phyloP scores from a whole-genome alignment of 2,113 vertebrate species.

The Chaetura pelagica region DNA sequence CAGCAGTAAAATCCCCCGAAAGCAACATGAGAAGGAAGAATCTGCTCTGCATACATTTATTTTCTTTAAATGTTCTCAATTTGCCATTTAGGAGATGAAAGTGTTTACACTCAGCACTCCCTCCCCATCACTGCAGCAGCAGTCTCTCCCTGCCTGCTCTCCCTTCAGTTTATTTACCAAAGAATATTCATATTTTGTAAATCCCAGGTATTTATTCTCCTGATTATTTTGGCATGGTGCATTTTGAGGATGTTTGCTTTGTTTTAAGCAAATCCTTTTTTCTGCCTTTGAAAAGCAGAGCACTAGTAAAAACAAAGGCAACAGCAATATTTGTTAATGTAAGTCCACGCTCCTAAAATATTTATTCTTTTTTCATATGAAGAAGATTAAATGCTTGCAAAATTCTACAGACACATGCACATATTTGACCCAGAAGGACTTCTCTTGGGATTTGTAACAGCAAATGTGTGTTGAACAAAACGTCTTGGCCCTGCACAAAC shows the following conservation, averaged over 20 bases:
- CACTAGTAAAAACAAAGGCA: slow-evolving; percentile 76
- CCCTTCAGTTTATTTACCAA: slow-evolving; percentile 52
- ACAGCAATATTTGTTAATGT: slow-evolving; percentile 72
- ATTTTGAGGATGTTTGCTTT: slow-evolving; percentile 78
- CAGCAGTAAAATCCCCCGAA: slow-evolving; percentile 43
- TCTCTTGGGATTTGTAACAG: slow-evolving; percentile 77
- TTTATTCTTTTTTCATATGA: slow-evolving; percentile 77
- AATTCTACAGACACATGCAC: slow-evolving; percentile 72
- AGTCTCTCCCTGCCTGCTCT: neutral
- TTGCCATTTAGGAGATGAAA: slow-evolving; percentile 34
- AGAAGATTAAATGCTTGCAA: slow-evolving; percentile 76
- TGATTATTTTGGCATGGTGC: slow-evolving; percentile 75
- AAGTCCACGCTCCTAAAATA: slow-evolving; percentile 74
- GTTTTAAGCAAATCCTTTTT: slow-evolving; percentile 72
- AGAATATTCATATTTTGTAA: slow-evolving; percentile 76
- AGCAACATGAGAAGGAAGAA: slow-evolving; percentile 46
- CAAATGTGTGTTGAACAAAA: slow-evolving; percentile 80
- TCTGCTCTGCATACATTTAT: slow-evolving; percentile 56
- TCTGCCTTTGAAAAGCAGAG: slow-evolving; percentile 72
- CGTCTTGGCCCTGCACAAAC: slow-evolving; percentile 74
- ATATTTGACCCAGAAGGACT: slow-evolving; percentile 71
- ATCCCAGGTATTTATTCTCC: slow-evolving; percentile 70
- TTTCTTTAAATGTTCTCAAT: slow-evolving; percentile 61
- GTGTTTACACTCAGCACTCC: neutral
- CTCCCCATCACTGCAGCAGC: neutral